phyloP scores from a whole-genome alignment of 1,140 invertebrate species.

The Artemia franciscana region DNA sequence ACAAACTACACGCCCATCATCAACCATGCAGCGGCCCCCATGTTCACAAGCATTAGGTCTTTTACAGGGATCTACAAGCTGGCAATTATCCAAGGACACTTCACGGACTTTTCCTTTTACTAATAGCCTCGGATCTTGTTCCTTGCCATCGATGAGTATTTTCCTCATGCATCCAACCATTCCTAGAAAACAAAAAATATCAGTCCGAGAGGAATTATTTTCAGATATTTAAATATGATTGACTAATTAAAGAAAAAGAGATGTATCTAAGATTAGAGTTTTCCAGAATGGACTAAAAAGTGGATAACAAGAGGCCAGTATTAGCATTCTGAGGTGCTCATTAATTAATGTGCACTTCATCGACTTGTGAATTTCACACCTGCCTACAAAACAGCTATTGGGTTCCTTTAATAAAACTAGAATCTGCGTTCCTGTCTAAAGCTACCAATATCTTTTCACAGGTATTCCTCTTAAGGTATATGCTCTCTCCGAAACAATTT shows the following conservation, averaged over 20 bases:
- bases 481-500: too few relatives aligned
- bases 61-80: slow-evolving; percentile 67
- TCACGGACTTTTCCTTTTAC: slow-evolving; percentile 57
- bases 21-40: slow-evolving; percentile 62
- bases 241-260: not conserved
- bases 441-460: too few relatives aligned
- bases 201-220: slow-evolving; percentile 13
- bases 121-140: slow-evolving; percentile 47
- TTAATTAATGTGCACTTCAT: too few relatives aligned
- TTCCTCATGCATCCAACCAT: slow-evolving; percentile 73
- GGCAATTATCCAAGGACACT: slow-evolving; percentile 70
- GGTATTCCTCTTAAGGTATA: too few relatives aligned
- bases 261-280: too few relatives aligned
- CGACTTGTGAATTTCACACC: too few relatives aligned
- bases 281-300: too few relatives aligned
- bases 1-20: slow-evolving; percentile 61
- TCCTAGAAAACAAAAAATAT: slow-evolving; percentile 24
- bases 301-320: too few relatives aligned
- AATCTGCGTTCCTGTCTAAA: too few relatives aligned
- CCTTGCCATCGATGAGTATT: slow-evolving; percentile 49
- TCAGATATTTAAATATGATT: slow-evolving; percentile 19
- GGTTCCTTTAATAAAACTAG: too few relatives aligned
- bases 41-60: slow-evolving; percentile 74
- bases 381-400: too few relatives aligned
- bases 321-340: too few relatives aligned